Conservation (phyloP, 2,888 invertebrate genomes). For the Ochlodes sylvanus region DNA sequence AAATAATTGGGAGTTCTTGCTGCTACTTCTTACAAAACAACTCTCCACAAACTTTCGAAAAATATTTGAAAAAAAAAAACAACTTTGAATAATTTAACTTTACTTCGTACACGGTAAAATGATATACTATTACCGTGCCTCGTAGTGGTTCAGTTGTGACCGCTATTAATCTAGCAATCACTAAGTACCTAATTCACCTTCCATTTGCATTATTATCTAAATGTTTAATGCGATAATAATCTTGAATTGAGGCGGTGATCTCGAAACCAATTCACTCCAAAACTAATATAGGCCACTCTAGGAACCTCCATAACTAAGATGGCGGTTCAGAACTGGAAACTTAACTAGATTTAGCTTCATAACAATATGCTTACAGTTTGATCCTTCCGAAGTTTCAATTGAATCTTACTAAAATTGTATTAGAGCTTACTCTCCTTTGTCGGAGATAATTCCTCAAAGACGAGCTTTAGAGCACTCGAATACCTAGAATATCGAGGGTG, state of each 20-base stretch:
- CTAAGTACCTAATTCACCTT: no score
- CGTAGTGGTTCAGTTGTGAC: no score
- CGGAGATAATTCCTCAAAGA: conserved; percentile 42
- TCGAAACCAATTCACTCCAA: conserved; percentile 42
- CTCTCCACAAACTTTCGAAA: no score
- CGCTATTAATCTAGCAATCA: no score
- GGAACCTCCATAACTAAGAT: conserved; percentile 57
- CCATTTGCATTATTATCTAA: background rate
- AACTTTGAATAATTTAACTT: no score
- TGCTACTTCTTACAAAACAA: no score
- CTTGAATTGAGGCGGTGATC: conserved; percentile 44
- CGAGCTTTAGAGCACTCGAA: conserved; percentile 46
- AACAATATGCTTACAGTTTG: conserved; percentile 42
- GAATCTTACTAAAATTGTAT: conserved; percentile 46
- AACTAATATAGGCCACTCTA: conserved; percentile 52
- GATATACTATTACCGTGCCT: no score
- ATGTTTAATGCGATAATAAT: conserved; percentile 36
- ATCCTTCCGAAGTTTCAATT: conserved; percentile 43
- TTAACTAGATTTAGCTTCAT: conserved; percentile 44
- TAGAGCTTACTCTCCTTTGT: conserved; percentile 55
- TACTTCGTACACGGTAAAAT: no score
- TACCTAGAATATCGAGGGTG: conserved; percentile 57
- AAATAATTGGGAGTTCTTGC: no score
- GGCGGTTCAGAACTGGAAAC: conserved; percentile 40
- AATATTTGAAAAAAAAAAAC: no score